phyloP scores from a whole-genome alignment of 2,797 vertebrate species.

The Pristis pectinata region DNA sequence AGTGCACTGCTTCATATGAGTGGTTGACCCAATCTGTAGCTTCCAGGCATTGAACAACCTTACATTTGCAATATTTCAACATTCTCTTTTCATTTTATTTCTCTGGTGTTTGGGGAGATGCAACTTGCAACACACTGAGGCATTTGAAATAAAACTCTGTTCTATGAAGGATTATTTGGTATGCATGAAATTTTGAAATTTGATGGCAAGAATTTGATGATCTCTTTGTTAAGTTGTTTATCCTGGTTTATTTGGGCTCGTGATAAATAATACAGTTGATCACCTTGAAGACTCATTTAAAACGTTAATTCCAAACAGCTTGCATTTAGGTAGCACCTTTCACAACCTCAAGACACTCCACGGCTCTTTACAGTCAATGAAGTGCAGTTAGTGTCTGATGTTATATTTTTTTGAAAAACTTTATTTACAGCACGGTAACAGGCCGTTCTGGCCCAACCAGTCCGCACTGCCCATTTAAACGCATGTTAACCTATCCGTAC shows the following conservation, averaged over 20 bases:
- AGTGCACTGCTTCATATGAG: background rate
- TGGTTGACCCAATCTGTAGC: background rate
- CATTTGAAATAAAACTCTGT: background rate
- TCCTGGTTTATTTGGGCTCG: background rate
- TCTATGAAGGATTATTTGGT: background rate
- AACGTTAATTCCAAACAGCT: background rate
- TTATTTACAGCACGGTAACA: no score
- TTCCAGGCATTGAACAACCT: background rate
- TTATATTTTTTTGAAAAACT: no score
- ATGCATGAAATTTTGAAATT: background rate
- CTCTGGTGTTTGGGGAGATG: background rate
- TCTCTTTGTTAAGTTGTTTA: background rate
- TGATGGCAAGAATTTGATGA: background rate
- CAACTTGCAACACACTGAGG: background rate
- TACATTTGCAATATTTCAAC: background rate
- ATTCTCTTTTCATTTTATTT: background rate
- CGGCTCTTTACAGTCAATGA: background rate
- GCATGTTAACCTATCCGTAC: no score
- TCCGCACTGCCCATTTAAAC: no score
- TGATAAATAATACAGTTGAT: background rate
- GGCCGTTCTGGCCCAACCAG: no score
- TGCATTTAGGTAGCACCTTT: background rate
- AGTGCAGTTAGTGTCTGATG: background rate
- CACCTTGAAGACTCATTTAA: background rate
- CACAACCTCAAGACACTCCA: background rate